Base-by-base conservation (phyloP, 2,113 vertebrate species). In the Zingel zingel region DNA sequence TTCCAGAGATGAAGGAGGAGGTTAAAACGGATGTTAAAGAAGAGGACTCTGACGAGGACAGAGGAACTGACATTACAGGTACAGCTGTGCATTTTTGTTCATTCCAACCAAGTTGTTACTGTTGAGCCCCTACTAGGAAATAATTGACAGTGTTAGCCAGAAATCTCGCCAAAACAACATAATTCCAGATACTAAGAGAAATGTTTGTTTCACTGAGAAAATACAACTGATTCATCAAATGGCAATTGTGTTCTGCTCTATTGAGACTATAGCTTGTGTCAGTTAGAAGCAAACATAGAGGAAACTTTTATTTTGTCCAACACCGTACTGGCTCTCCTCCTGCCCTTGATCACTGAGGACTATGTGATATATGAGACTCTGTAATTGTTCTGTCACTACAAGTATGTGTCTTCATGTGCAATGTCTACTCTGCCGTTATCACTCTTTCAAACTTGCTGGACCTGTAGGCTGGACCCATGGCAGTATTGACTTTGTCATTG, bases 1-100 rank as follows among this genome's bases (percentile, higher is more conserved):
- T 99, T 69, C 97, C 97, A 16, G 98, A 99, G 92, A 95, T 97
- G 94, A 96, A 96, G 87, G 96, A 98, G 54, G 91, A 97, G 51
- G 77, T 89, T 13, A 95, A 95, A 86, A 91, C 90, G 63, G 95
- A 96, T n/a, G 86, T 88, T 67, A 95, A 87, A 5, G 95, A 95
- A 43, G 93, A 86, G 21, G 97, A 97, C 78, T 94, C 95, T 0
- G 94, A 94, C 1, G 96, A 97, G 6, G 95, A 97, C 1, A 81
- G 95, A 90, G 96, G 94, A 21, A 94, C 94, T 33, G 97, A 98
- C 59, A 94, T 96, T 81, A 95, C 96, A 95, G 97, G 98, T 98
- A 95, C n/a, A 15, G 13, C 19, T 61, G 13, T 43, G 18, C 16
- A 14, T 58, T 66, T 43, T 48, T 30, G 7, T 64, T 58, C 18